These are phyloP conservation scores for Bubo blakistoni DNA, from an alignment of 2,113 vertebrate species.

Conservation along the genomic window DNA sequence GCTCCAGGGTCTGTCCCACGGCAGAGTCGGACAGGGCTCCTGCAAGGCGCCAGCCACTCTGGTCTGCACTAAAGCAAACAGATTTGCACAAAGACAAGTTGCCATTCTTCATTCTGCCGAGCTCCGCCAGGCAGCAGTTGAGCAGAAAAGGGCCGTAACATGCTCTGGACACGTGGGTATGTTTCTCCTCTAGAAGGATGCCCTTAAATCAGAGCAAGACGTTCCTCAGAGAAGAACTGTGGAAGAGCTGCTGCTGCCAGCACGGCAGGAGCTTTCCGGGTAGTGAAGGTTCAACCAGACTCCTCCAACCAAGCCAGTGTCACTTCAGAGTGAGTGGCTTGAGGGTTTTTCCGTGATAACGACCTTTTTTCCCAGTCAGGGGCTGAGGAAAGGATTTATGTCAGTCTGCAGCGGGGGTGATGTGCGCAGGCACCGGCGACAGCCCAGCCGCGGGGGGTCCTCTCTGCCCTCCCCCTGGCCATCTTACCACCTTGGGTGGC, in stretches of 20 bases:
- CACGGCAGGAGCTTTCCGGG: not conserved
- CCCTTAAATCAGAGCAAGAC: not conserved
- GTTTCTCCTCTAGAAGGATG: not conserved
- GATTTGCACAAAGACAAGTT: not conserved
- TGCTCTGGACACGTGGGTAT: not conserved
- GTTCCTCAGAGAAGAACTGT: not conserved
- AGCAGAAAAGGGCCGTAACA: not conserved
- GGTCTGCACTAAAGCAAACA: not conserved
- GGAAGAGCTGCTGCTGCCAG: not conserved
- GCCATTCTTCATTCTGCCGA: not conserved
- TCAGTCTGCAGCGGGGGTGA: not conserved
- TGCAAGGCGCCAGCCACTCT: not conserved
- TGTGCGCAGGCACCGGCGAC: not conserved
- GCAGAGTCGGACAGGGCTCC: not conserved
- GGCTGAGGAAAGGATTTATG: not conserved
- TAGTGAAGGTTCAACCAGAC: not conserved
- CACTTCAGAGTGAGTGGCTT: not conserved
- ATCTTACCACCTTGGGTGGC: not conserved
- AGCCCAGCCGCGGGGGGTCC: not conserved
- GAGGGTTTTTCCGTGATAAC: not conserved
- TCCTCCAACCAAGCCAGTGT: not conserved
- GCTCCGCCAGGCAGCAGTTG: not conserved
- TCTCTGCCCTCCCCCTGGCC: not conserved
- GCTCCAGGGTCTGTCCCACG: not conserved
- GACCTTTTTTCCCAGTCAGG: not conserved